A percentile compares a stretch with the other conserved stretches of the same genome.
Conservation (phyloP, 2,113 vertebrate genomes). For the Toxostoma redivivum region DNA sequence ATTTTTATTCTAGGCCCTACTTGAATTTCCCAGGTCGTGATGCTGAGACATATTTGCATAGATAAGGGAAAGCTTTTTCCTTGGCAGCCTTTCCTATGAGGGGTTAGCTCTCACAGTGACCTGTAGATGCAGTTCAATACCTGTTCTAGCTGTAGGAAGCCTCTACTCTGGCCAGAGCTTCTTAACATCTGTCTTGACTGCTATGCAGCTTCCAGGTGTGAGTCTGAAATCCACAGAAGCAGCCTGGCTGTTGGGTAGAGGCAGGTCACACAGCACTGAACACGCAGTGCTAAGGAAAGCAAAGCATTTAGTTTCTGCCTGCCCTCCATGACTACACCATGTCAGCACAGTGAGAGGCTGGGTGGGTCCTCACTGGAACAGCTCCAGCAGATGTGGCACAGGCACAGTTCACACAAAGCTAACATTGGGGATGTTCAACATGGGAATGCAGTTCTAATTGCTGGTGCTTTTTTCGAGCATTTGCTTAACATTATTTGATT, state of each 20-base stretch:
- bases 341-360: neutral
- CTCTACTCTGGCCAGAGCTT: neutral
- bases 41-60: neutral
- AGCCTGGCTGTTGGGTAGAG: no score
- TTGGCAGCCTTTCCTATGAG: neutral
- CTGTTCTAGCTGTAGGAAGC: neutral
- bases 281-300: neutral
- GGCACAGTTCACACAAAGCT: neutral
- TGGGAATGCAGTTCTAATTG: neutral
- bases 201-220: neutral
- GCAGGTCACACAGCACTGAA: neutral
- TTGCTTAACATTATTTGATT: neutral
- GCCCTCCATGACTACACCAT: fast-evolving
- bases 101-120: neutral
- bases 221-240: fast-evolving
- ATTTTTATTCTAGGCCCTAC: neutral
- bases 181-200: neutral
- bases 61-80: neutral
- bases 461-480: neutral
- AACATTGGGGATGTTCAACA: neutral
- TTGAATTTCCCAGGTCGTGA: neutral
- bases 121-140: neutral
- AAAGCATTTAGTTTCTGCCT: neutral
- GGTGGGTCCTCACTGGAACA: neutral
- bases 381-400: neutral